Conservation (phyloP, 2,888 invertebrate species). For the Epistrophella euchroma region DNA sequence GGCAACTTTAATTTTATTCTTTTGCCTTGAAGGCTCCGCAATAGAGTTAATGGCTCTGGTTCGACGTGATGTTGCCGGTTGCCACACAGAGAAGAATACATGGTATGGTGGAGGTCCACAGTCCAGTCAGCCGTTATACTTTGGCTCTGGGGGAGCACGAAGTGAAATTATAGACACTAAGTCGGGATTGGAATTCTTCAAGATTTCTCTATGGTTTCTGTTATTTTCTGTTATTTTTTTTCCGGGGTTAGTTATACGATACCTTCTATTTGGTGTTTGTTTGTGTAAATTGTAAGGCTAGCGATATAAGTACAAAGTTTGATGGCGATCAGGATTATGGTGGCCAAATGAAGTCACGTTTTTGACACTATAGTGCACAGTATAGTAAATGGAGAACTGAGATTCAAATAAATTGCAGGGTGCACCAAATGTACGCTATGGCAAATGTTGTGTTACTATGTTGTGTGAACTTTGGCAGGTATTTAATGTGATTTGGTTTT, state of each 20-base stretch:
- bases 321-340: conserved; percentile 42
- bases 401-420: conserved; percentile 69
- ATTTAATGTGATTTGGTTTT: conserved; percentile 61
- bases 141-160: conserved; percentile 73
- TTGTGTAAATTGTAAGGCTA: conserved; percentile 44
- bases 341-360: conserved; percentile 78
- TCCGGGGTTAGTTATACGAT: conserved; percentile 19
- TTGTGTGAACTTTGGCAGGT: conserved; percentile 74
- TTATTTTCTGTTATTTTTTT: conserved; percentile 3
- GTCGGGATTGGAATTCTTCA: conserved; percentile 72
- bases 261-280: conserved; percentile 22
- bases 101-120: conserved; percentile 53
- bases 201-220: conserved; percentile 53
- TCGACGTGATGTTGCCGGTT: conserved; percentile 18
- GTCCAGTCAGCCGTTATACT: conserved; percentile 49
- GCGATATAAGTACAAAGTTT: conserved; percentile 55
- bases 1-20: conserved; percentile 73
- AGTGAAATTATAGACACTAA: conserved; percentile 75
- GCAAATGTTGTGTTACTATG: conserved; percentile 44
- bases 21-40: conserved; percentile 68
- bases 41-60: conserved; percentile 70
- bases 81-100: conserved; percentile 27
- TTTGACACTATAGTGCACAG: conserved; percentile 74
- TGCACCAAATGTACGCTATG: conserved; percentile 56
- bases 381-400: conserved; percentile 20